Conservation (phyloP, 2,888 invertebrate genomes). For the Sussaba pulchella region DNA sequence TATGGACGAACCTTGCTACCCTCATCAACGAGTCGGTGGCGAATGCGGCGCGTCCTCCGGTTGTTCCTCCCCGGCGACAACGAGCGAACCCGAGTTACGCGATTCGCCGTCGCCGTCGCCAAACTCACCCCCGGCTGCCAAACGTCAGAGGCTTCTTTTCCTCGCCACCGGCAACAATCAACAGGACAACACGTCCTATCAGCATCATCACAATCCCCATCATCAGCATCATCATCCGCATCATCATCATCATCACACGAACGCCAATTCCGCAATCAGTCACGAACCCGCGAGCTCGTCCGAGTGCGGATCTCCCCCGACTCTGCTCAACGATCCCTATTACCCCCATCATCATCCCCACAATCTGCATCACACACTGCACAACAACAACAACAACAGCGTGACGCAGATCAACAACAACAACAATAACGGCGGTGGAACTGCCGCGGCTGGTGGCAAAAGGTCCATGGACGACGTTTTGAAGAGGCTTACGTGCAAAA, state of each 20-base stretch:
- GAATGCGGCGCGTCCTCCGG: constrained; percentile 83
- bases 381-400: constrained; percentile 86
- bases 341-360: constrained; percentile 79
- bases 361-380: constrained; percentile 83
- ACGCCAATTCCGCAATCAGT: constrained; percentile 43
- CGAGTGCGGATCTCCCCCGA: constrained; percentile 90
- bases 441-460: constrained; percentile 87
- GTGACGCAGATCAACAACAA: constrained; percentile 75
- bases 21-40: constrained; percentile 83
- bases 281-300: constrained; percentile 85
- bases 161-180: constrained; percentile 56
- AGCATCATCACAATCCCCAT: constrained; percentile 68
- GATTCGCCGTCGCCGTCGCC: constrained; percentile 83
- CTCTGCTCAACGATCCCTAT: constrained; percentile 88
- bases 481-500: constrained; percentile 93
- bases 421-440: constrained; percentile 86
- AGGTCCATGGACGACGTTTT: constrained; percentile 97
- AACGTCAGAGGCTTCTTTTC: constrained; percentile 77
- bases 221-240: constrained; percentile 76
- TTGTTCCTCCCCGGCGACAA: constrained; percentile 81
- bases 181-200: constrained; percentile 63
- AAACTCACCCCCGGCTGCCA: constrained; percentile 77
- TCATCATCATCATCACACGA: constrained; percentile 73
- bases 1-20: constrained; percentile 77
- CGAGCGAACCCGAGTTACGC: constrained; percentile 84